Evolutionary conservation across 2,113 vertebrate genomes (phyloP).

Genomic region (Ictalurus furcatus): DNA sequence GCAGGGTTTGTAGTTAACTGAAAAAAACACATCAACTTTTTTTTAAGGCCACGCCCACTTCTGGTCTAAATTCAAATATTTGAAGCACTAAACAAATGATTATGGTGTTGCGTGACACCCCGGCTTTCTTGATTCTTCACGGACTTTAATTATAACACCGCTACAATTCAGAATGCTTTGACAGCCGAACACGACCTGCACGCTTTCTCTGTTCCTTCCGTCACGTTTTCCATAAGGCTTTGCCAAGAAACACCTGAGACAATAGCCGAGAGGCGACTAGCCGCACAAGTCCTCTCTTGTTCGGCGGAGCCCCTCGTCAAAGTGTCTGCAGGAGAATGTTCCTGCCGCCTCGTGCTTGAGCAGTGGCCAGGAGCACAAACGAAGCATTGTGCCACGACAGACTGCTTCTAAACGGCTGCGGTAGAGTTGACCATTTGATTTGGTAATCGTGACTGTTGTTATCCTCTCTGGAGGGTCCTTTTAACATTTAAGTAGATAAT

Average conservation of each 20-base stretch:
- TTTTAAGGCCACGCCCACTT: neutral
- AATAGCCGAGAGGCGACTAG: conserved; percentile 45
- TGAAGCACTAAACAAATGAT: neutral
- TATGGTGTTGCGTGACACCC: neutral
- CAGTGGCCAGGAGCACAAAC: conserved; percentile 12
- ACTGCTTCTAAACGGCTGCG: neutral
- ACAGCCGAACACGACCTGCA: neutral
- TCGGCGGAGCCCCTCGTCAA: conserved; percentile 31
- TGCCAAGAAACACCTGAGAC: conserved; percentile 67
- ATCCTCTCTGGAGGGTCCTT: too few species aligned
- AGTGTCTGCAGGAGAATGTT: conserved; percentile 33
- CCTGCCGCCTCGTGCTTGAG: neutral
- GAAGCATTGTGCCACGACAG: conserved; percentile 16
- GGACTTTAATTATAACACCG: neutral
- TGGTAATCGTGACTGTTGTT: neutral
- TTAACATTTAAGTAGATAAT: neutral
- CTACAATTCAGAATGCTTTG: neutral
- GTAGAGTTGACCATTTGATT: neutral
- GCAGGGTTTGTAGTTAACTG: neutral
- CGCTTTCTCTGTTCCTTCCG: conserved; percentile 13
- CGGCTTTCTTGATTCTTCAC: neutral
- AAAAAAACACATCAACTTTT: too few species aligned
- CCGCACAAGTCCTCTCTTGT: conserved; percentile 65
- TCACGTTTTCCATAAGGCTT: conserved; percentile 62
- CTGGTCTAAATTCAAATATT: neutral